These are phyloP conservation scores for Styela plicata DNA, from an alignment of 23 tunicate species.

Conservation along the genomic window DNA sequence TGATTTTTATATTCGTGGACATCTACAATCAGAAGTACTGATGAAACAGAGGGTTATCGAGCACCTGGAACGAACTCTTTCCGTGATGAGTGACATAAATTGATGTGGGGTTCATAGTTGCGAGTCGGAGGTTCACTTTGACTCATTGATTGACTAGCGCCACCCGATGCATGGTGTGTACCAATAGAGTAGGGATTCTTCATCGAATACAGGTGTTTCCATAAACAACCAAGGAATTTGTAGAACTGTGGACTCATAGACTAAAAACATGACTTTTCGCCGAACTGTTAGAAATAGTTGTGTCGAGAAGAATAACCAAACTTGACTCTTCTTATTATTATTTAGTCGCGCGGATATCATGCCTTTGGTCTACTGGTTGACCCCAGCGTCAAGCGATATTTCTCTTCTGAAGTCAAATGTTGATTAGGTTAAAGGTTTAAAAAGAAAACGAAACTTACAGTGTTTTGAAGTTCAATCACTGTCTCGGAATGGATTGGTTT, in stretches of 20 bases:
- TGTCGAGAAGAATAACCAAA: conserved; percentile 3
- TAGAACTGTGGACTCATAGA: not conserved
- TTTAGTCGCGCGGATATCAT: not conserved
- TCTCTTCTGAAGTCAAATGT: conserved; percentile 17
- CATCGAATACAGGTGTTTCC: not conserved
- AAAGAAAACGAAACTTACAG: not conserved
- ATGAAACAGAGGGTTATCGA: not conserved
- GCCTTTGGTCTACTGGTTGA: not conserved
- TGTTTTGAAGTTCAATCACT: not conserved
- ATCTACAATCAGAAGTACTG: not conserved
- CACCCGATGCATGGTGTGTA: conserved; percentile 27
- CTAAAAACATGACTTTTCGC: conserved; percentile 6
- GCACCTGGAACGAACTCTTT: not conserved
- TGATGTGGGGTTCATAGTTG: not conserved
- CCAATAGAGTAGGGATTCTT: not conserved
- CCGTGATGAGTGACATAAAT: too few relatives aligned
- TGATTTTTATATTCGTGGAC: not conserved
- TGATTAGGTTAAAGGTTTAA: not conserved
- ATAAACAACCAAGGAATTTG: not conserved
- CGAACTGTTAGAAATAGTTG: conserved; percentile 22
- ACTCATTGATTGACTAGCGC: conserved; percentile 23
- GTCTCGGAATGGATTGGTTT: not conserved
- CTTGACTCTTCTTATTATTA: conserved; percentile 5
- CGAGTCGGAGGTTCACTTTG: conserved; percentile 1
- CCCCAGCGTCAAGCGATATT: not conserved